Evolutionary conservation across 2,797 vertebrate genomes (phyloP).

Genomic region (Pseudochaenichthys georgianus): DNA sequence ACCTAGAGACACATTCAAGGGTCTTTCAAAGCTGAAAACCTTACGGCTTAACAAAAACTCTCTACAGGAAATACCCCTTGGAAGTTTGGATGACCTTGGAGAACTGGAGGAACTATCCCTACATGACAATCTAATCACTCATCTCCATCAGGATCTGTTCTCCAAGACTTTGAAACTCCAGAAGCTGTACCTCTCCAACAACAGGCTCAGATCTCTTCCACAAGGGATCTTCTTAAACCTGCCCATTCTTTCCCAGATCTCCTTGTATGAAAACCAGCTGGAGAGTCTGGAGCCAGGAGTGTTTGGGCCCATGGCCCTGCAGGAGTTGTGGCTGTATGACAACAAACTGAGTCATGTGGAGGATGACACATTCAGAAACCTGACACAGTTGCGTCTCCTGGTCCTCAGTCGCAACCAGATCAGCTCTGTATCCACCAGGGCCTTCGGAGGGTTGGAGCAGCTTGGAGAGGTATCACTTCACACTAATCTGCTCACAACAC

Average conservation of each 20-base stretch:
- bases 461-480: slow-evolving; percentile 92
- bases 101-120: slow-evolving; percentile 89
- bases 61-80: slow-evolving; percentile 83
- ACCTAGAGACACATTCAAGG: slow-evolving; percentile 81
- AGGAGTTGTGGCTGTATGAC: slow-evolving; percentile 92
- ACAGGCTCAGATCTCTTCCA: slow-evolving; percentile 86
- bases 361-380: slow-evolving; percentile 86
- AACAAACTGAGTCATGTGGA: slow-evolving; percentile 88
- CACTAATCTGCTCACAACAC: slow-evolving; percentile 85
- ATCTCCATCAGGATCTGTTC: slow-evolving; percentile 86
- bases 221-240: slow-evolving; percentile 88
- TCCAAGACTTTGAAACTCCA: slow-evolving; percentile 85
- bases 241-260: slow-evolving; percentile 85
- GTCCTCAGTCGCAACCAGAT: slow-evolving; percentile 92
- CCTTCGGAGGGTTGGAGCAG: slow-evolving; percentile 87
- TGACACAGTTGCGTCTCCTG: slow-evolving; percentile 88
- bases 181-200: slow-evolving; percentile 91
- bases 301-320: slow-evolving; percentile 89
- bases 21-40: slow-evolving; percentile 83
- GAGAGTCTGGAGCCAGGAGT: slow-evolving; percentile 81
- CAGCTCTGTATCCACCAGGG: slow-evolving; percentile 75
- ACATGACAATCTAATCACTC: slow-evolving; percentile 88
- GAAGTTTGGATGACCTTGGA: slow-evolving; percentile 84
- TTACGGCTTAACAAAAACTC: slow-evolving; percentile 90
- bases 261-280: slow-evolving; percentile 89